A percentile compares a stretch with the other conserved stretches of the same genome.
phyloP scores from a whole-genome alignment of 1,140 invertebrate genomes.

The Drosophila paulistorum region DNA sequence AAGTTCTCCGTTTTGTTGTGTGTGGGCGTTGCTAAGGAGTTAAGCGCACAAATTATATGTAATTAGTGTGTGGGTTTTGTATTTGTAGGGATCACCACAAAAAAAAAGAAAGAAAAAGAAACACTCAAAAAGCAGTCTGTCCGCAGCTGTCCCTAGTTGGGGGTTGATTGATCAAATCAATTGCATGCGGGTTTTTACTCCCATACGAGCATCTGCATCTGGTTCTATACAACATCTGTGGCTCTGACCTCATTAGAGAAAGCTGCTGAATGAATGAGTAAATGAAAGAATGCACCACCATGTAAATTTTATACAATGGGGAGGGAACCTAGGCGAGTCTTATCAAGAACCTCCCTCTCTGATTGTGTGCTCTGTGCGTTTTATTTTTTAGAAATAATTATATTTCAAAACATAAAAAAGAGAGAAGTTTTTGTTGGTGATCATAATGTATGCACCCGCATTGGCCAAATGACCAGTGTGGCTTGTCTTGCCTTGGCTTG shows the following conservation, averaged over 20 bases:
- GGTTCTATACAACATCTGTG: slow-evolving; percentile 71
- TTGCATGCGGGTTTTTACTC: slow-evolving; percentile 63
- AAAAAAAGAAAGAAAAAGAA: no score
- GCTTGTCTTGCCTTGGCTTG: background rate
- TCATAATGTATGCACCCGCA: slow-evolving; percentile 57
- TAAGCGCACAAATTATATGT: slow-evolving; percentile 56
- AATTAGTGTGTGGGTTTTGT: slow-evolving; percentile 36
- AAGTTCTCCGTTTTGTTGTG: slow-evolving; percentile 1
- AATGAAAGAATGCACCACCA: slow-evolving; percentile 50
- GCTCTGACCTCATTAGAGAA: slow-evolving; percentile 70
- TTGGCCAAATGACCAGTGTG: slow-evolving; percentile 35
- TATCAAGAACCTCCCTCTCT: slow-evolving; percentile 49
- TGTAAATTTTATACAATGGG: slow-evolving; percentile 36
- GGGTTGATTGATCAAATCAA: slow-evolving; percentile 68
- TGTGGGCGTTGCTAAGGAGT: slow-evolving; percentile 54
- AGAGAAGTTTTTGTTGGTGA: slow-evolving; percentile 47
- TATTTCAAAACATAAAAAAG: background rate
- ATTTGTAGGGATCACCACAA: slow-evolving; percentile 17
- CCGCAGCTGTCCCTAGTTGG: slow-evolving; percentile 53
- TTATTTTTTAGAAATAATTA: slow-evolving; percentile 16
- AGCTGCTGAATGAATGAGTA: slow-evolving; percentile 18
- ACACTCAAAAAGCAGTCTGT: slow-evolving; percentile 19
- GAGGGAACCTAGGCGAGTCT: background rate
- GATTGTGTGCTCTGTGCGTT: slow-evolving; percentile 6
- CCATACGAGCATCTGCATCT: slow-evolving; percentile 30